Evolutionary conservation across 2,888 invertebrate genomes (phyloP), one percentile per base, ranked within the genome.

Genomic region (Nomada goodeniana): DNA sequence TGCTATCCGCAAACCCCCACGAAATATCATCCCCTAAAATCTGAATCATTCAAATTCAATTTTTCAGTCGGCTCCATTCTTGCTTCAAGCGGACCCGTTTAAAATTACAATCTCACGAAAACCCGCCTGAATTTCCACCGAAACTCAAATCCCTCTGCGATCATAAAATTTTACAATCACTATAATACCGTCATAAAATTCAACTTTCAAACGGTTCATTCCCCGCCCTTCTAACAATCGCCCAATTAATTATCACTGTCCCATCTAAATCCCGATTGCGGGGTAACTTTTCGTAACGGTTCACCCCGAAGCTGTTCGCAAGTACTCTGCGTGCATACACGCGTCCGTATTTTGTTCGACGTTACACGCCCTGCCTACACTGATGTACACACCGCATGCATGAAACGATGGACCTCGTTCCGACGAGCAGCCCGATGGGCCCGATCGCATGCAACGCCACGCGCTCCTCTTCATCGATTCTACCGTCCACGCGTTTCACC

Each of bases 401-500:
- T 11, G 63, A 53, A 52, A 61, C 63, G 44, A 3, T 71, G 59
- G 36, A 42, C 29, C 71, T 57, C 26, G 23, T 71, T 77, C 59
- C 61, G 36, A 29, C 26, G 29, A 13, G 64, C n/a, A 29, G 13
- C 36, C 47, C 75, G 70, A 75, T 71, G 50, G 55, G 42, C 74
- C 65, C 60, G 70, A 79, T 80, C 67, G 64, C 60, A 82, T 82
- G 82, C 76, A 72, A 29, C 69, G 55, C 68, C 76, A 76, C 60
- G 75, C 67, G 57, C 50, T 65, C 15, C 67, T 59, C 71, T 76
- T 73, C 36, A 29, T 67, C 52, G 52, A 47, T 23, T 59, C 53
- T 47, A 29, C 65, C 69, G 65, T 26, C 29, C 65, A 36, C 64
- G 70, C 77, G 72, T 73, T 61, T 52, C 73, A 44, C 29, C 68